Conservation (phyloP, 2,797 vertebrate genomes). For the Nannoperca australis region DNA sequence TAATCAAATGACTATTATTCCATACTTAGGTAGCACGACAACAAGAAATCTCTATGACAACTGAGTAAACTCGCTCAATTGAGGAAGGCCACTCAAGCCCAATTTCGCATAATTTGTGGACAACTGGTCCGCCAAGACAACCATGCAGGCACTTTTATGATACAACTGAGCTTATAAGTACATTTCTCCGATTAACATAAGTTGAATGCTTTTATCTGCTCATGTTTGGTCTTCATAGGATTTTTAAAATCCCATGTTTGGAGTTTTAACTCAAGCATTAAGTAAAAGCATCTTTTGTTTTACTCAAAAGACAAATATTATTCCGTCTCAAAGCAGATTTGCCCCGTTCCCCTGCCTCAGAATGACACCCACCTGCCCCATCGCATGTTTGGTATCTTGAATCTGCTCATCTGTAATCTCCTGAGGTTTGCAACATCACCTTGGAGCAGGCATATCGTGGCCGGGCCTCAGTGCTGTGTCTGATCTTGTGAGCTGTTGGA, state of each 20-base stretch:
- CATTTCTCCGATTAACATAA: constrained; percentile 27
- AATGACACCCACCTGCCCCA: constrained; percentile 44
- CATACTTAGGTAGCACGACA: background rate
- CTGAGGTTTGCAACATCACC: constrained; percentile 71
- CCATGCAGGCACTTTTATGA: background rate
- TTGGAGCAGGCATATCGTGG: constrained; percentile 47
- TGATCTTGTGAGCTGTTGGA: constrained; percentile 70
- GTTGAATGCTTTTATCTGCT: constrained; percentile 53
- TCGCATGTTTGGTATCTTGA: constrained; percentile 57
- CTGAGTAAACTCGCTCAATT: background rate
- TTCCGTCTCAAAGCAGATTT: constrained; percentile 43
- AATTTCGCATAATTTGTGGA: background rate
- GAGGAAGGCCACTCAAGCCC: background rate
- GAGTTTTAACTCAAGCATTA: constrained; percentile 44
- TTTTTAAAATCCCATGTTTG: constrained; percentile 42
- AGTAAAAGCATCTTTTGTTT: constrained; percentile 31
- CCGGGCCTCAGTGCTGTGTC: constrained; percentile 49
- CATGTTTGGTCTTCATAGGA: constrained; percentile 40
- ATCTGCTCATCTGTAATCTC: constrained; percentile 67
- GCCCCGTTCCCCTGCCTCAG: constrained; percentile 2
- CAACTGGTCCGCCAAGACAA: background rate
- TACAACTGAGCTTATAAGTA: constrained; percentile 1
- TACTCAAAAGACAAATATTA: constrained; percentile 60
- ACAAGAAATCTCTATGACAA: background rate
- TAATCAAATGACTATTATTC: background rate